These are phyloP conservation scores for Ophioninae sp. DNA, from an alignment of 2,888 invertebrate species.

Conservation along the genomic window DNA sequence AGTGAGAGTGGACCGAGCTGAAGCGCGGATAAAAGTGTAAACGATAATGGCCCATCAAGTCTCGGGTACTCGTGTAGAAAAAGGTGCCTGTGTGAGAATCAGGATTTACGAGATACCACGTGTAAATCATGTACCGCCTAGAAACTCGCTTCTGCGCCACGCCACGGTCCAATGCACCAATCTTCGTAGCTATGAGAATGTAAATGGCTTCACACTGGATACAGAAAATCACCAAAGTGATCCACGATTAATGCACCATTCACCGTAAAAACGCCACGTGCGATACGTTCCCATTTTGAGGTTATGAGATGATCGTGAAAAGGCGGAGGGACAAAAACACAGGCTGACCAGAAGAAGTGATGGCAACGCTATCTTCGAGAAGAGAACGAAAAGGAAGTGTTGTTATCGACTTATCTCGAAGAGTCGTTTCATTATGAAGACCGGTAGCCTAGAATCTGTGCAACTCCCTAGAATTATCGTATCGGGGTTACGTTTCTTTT, in stretches of 20 bases:
- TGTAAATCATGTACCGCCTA: slow-evolving; percentile 61
- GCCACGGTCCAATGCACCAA: neutral
- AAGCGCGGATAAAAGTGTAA: slow-evolving; percentile 37
- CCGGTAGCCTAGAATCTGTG: slow-evolving; percentile 31
- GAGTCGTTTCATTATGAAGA: slow-evolving; percentile 27
- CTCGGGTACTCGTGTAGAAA: slow-evolving; percentile 14
- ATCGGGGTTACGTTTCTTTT: neutral
- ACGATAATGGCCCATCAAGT: slow-evolving; percentile 49
- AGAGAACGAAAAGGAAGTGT: slow-evolving; percentile 16
- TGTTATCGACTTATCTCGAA: slow-evolving; percentile 12
- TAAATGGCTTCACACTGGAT: neutral
- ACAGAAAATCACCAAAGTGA: slow-evolving; percentile 10
- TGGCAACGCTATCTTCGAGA: slow-evolving; percentile 10
- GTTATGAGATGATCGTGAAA: slow-evolving; percentile 9
- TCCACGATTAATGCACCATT: slow-evolving; percentile 35
- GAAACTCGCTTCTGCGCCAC: slow-evolving; percentile 53
- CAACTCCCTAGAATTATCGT: slow-evolving; percentile 12
- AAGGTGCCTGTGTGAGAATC: slow-evolving; percentile 39
- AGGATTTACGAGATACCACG: slow-evolving; percentile 60
- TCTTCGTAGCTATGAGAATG: neutral
- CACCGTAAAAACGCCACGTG: slow-evolving; percentile 54
- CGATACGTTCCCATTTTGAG: slow-evolving; percentile 57
- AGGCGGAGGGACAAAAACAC: neutral
- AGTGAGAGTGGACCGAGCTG: neutral
- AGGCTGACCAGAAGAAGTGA: slow-evolving; percentile 2